A percentile compares a stretch with the other conserved stretches of the same genome.
Conservation (phyloP, 2,797 vertebrate genomes). For the Hippoglossus hippoglossus region DNA sequence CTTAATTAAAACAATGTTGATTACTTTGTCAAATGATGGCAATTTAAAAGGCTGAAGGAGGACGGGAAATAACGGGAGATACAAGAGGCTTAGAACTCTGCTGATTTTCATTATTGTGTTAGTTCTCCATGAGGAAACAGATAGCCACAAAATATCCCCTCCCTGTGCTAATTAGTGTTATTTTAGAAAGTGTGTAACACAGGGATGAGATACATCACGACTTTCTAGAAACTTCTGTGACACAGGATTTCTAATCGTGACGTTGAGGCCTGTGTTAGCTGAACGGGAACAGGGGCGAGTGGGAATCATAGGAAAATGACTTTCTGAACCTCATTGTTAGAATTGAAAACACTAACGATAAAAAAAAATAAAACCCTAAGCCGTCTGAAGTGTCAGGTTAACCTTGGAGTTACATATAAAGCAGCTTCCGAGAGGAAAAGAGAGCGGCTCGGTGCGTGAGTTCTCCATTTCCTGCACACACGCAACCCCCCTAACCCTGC, state of each 20-base stretch:
- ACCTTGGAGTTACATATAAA: conserved; percentile 39
- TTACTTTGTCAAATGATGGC: conserved; percentile 58
- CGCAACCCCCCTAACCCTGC: conserved; percentile 18
- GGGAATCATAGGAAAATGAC: background rate
- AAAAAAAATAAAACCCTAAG: no score
- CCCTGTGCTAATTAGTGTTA: conserved; percentile 34
- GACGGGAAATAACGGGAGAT: conserved; percentile 31
- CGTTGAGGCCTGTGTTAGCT: background rate
- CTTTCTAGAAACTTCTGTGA: background rate
- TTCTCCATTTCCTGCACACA: background rate
- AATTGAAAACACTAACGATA: no score
- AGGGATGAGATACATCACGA: background rate
- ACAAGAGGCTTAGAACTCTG: conserved; percentile 48
- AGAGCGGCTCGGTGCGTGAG: background rate
- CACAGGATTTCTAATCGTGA: no score
- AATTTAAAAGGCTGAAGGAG: conserved; percentile 56
- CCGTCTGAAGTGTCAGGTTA: background rate
- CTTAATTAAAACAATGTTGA: conserved; percentile 71
- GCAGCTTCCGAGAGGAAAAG: conserved; percentile 23
- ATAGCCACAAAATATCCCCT: conserved; percentile 5
- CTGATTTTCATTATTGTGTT: conserved; percentile 55
- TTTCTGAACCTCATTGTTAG: no score
- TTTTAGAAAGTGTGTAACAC: conserved; percentile 7
- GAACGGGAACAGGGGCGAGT: background rate
- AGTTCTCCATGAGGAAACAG: conserved; percentile 51